phyloP scores from a whole-genome alignment of 2,888 invertebrate genomes.

The Blastobasis adustella region DNA sequence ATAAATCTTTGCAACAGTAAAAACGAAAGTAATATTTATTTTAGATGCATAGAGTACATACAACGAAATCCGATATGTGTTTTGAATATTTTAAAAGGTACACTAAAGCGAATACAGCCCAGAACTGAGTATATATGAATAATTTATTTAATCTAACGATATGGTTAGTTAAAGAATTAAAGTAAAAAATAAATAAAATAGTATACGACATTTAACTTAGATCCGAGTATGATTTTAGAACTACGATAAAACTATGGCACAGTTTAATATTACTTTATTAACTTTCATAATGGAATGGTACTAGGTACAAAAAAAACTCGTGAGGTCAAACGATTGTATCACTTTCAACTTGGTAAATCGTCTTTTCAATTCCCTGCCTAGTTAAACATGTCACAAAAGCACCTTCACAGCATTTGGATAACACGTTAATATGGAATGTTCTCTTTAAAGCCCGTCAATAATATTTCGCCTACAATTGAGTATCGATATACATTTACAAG shows the following conservation, averaged over 20 bases:
- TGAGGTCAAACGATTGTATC: too few species aligned
- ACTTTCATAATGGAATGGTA: conserved; percentile 20
- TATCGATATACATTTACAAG: conserved; percentile 24
- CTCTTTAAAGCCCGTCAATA: conserved; percentile 35
- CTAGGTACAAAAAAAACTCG: conserved; percentile 7
- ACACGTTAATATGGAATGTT: conserved; percentile 38
- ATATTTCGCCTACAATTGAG: conserved; percentile 23
- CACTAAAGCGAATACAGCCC: too few species aligned
- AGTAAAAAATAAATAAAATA: not conserved
- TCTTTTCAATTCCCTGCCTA: not conserved
- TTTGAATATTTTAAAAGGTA: too few species aligned
- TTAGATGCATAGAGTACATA: too few species aligned
- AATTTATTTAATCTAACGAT: too few species aligned
- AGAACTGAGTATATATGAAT: too few species aligned
- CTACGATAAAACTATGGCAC: conserved; percentile 35
- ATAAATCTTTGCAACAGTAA: too few species aligned
- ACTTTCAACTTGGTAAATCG: too few species aligned
- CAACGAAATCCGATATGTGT: too few species aligned
- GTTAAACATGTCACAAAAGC: conserved; percentile 9
- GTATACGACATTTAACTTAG: not conserved
- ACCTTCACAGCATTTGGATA: too few species aligned
- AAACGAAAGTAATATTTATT: too few species aligned
- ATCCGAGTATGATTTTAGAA: not conserved
- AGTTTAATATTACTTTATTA: conserved; percentile 17
- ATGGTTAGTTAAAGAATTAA: too few species aligned